Base-by-base conservation (phyloP, 2,888 invertebrate genomes). In the Microctonus brassicae region DNA sequence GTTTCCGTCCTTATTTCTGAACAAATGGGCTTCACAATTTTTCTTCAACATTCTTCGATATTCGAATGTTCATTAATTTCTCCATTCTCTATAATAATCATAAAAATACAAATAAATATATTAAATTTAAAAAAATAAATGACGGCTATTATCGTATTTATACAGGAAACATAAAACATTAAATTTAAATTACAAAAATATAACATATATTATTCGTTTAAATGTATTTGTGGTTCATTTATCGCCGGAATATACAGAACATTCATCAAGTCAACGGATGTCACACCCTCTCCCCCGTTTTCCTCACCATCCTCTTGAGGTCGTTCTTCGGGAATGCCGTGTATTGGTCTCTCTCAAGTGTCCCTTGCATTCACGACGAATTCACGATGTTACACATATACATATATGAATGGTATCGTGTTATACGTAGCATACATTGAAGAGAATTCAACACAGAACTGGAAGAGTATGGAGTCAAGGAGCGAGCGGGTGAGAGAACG, bases 191-290 rank as follows among this genome's bases (percentile, higher is more conserved):
- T 78, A 76, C 76, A 76, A 74, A 76, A 74, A 29, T 3, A 76
- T 77, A 77, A 76, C 78, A 78, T 78, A 77, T 73, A 74, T 47
- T 20, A 67, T 75, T 69, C 69, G 72, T 70, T 73, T 72, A 69
- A 69, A 75, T 77, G 78, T 80, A 74, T 75, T 73, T 72, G 71
- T 61, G 75, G 77, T 78, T 77, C 76, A 79, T 79, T 79, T 77
- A 76, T 76, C 73, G 74, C 72, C 70, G 64, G 79, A 75, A 79
- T 78, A 78, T 77, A 67, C 70, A 68, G 74, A 73, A 74, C 79
- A 80, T 82, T 81, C 79, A 77, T 80, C 78, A 80, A 78, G 78
- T 76, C 66, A 68, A 72, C 76, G 73, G 72, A 67, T 64, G 36
- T 22, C 39, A 61, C 71, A 47, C 47, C 17, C 17, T 47, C n/a